phyloP scores from a whole-genome alignment of 2,888 invertebrate genomes.

The Listrodromus nycthemerus region DNA sequence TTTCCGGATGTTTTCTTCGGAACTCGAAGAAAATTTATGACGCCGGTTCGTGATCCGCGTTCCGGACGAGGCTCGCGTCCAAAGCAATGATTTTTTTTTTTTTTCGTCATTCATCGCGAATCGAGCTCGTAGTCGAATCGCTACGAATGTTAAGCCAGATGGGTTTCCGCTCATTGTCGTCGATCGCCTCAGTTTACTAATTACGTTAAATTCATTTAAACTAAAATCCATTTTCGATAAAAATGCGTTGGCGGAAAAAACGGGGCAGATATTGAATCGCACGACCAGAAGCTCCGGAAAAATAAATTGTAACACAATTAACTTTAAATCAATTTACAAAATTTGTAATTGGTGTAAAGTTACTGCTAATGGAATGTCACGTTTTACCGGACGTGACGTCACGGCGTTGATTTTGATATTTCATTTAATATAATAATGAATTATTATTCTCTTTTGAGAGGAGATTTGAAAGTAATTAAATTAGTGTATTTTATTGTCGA shows the following conservation, averaged over 20 bases:
- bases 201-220: neutral
- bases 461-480: neutral
- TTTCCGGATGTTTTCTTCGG: neutral
- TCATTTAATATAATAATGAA: neutral
- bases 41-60: neutral
- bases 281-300: too few relatives aligned
- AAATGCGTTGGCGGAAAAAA: too few relatives aligned
- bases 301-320: too few relatives aligned
- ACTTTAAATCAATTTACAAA: too few relatives aligned
- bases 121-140: constrained; percentile 8
- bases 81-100: neutral
- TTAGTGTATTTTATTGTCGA: neutral
- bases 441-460: too few relatives aligned
- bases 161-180: neutral
- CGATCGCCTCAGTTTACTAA: neutral
- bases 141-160: too few relatives aligned
- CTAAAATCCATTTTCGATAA: neutral
- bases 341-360: too few relatives aligned
- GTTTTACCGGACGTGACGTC: too few relatives aligned
- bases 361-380: too few relatives aligned
- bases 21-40: constrained; percentile 13
- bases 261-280: too few relatives aligned
- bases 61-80: neutral
- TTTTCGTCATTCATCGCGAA: neutral
- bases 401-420: neutral